Evolutionary conservation across 64 coral and sea anemone species (phyloP).

Genomic region (Hydrozoanthus tunicans): DNA sequence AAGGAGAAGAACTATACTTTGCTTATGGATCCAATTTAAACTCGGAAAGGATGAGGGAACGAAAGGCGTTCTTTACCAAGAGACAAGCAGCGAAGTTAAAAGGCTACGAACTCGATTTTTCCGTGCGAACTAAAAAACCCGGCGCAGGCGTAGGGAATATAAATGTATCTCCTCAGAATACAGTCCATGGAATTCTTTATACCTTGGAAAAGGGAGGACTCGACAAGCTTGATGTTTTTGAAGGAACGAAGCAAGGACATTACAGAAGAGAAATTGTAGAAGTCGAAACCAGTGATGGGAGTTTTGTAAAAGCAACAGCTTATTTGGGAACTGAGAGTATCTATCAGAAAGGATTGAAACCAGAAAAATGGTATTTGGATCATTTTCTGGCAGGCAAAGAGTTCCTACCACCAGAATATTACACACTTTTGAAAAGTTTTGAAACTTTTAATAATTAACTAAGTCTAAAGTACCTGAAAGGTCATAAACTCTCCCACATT

Average conservation of each 20-base stretch:
- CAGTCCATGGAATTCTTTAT: conserved; percentile 79
- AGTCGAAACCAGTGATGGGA: conserved; percentile 55
- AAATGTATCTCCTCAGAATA: conserved; percentile 31
- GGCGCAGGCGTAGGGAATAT: conserved; percentile 63
- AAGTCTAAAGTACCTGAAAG: background rate
- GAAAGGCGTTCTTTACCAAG: conserved; percentile 67
- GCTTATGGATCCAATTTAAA: conserved; percentile 90
- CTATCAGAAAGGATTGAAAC: conserved; percentile 64
- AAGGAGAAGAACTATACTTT: conserved; percentile 58
- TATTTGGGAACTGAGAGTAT: conserved; percentile 49
- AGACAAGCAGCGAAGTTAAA: conserved; percentile 57
- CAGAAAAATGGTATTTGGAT: conserved; percentile 60
- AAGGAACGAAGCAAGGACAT: conserved; percentile 56
- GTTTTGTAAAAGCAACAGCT: conserved; percentile 54
- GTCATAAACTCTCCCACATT: no score
- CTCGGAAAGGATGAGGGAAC: conserved; percentile 66
- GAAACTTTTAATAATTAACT: conserved; percentile 30
- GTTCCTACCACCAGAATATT: conserved; percentile 70
- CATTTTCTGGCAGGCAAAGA: conserved; percentile 73
- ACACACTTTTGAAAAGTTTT: conserved; percentile 58
- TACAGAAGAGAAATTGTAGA: conserved; percentile 61
- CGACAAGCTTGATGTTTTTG: conserved; percentile 75
- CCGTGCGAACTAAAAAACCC: conserved; percentile 22
- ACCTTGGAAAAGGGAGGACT: conserved; percentile 75
- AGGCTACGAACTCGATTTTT: conserved; percentile 66